These are phyloP conservation scores for Acanthosoma haemorrhoidale DNA, from an alignment of 2,888 invertebrate species.

Conservation along the genomic window DNA sequence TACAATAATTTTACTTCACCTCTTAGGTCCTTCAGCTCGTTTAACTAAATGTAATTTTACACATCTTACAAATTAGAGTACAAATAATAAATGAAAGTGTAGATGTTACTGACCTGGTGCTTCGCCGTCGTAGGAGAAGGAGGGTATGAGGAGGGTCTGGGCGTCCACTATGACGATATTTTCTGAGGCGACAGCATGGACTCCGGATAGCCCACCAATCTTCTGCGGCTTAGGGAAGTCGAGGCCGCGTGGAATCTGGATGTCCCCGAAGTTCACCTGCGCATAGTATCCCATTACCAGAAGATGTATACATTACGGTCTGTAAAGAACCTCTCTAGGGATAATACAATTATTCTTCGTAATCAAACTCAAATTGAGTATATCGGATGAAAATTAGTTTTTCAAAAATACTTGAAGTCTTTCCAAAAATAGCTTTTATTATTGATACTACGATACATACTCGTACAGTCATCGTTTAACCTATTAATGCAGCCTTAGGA, in stretches of 20 bases:
- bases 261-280: conserved; percentile 85
- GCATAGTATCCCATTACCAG: no score
- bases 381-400: no score
- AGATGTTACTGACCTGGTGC: conserved; percentile 66
- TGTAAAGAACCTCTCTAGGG: no score
- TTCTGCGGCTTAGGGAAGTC: conserved; percentile 81
- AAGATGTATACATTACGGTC: no score
- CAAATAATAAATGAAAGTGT: not conserved
- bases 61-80: not conserved
- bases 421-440: no score
- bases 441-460: no score
- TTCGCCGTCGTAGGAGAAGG: conserved; percentile 87
- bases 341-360: no score
- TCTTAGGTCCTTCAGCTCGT: not conserved
- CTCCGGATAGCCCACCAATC: conserved; percentile 66
- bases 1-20: not conserved
- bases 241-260: conserved; percentile 68
- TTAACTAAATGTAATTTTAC: not conserved
- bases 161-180: conserved; percentile 86
- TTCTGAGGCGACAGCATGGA: conserved; percentile 80
- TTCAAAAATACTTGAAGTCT: no score
- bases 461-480: no score
- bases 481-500: no score
- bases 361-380: no score
- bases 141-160: conserved; percentile 82